phyloP scores from a whole-genome alignment of 2,888 invertebrate genomes.

The Eudemis profundana region DNA sequence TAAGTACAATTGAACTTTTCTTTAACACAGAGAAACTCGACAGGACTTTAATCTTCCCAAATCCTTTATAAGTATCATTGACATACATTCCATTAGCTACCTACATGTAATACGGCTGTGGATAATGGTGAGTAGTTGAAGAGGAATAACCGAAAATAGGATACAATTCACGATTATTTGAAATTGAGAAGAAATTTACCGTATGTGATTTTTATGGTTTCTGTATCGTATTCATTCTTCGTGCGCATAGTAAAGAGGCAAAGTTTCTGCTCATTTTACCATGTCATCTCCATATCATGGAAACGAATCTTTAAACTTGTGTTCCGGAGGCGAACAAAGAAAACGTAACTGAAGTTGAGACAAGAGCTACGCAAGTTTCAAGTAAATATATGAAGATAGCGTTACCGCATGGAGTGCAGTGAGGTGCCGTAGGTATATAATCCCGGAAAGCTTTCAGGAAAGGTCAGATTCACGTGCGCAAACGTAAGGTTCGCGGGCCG shows the following conservation, averaged over 20 bases:
- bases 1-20: constrained; percentile 47
- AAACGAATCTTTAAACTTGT: constrained; percentile 37
- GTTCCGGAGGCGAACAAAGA: constrained; percentile 28
- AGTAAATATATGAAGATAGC: constrained; percentile 24
- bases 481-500: constrained; percentile 61
- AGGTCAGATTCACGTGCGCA: constrained; percentile 63
- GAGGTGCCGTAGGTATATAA: constrained; percentile 10
- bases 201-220: constrained; percentile 20
- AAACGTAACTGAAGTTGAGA: constrained; percentile 21
- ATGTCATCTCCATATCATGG: constrained; percentile 32
- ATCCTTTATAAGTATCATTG: constrained; percentile 31
- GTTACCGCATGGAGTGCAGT: constrained; percentile 16
- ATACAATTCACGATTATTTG: constrained; percentile 31
- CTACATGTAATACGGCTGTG: constrained; percentile 23
- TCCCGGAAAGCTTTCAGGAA: constrained; percentile 49
- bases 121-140: constrained; percentile 26
- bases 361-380: constrained; percentile 23
- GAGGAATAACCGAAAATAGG: constrained; percentile 12
- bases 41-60: constrained; percentile 33
- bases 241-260: constrained; percentile 37
- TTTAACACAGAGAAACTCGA: constrained; percentile 27
- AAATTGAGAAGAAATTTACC: constrained; percentile 3
- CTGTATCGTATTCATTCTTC: constrained; percentile 21
- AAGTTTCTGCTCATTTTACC: constrained; percentile 30
- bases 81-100: constrained; percentile 22